Evolutionary conservation across 2,113 vertebrate genomes (phyloP).

Genomic region (Pantherophis guttatus): DNA sequence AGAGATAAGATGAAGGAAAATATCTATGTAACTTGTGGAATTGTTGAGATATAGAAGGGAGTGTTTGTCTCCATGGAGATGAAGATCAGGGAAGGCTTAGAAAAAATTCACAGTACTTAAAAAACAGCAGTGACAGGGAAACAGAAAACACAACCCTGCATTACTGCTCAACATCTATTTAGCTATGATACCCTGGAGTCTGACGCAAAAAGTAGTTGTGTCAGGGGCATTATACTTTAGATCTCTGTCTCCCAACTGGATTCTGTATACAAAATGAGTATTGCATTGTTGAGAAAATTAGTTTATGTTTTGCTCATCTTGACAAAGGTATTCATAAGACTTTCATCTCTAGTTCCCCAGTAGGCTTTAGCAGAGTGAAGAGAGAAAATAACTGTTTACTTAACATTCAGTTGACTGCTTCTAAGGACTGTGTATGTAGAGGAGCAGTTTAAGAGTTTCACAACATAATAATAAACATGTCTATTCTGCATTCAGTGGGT

Average conservation of each 20-base stretch:
- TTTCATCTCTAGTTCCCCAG: constrained; percentile 5
- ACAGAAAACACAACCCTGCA: constrained; percentile 20
- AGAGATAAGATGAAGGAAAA: neutral
- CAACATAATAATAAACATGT: constrained; percentile 13
- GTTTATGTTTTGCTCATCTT: constrained; percentile 20
- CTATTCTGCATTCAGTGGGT: neutral
- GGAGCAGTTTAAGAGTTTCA: constrained; percentile 13
- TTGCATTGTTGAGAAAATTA: constrained; percentile 4
- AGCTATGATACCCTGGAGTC: constrained; percentile 7
- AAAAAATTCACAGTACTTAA: constrained; percentile 11
- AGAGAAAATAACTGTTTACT: constrained; percentile 9
- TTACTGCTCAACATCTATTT: constrained; percentile 23
- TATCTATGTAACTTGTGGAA: constrained; percentile 1
- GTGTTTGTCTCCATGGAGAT: constrained; percentile 31
- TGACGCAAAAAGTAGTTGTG: constrained; percentile 14
- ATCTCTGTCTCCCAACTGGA: neutral
- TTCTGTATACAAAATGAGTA: constrained; percentile 5
- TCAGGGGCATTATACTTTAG: constrained; percentile 10
- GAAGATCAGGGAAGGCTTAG: neutral
- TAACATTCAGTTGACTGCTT: constrained; percentile 10
- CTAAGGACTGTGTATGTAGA: neutral
- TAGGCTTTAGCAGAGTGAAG: neutral
- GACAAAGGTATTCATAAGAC: constrained; percentile 20
- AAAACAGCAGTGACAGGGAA: constrained; percentile 24
- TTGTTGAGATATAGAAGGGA: neutral